Conservation (phyloP, 2,113 vertebrate species). For the Lycocorax pyrrhopterus region DNA sequence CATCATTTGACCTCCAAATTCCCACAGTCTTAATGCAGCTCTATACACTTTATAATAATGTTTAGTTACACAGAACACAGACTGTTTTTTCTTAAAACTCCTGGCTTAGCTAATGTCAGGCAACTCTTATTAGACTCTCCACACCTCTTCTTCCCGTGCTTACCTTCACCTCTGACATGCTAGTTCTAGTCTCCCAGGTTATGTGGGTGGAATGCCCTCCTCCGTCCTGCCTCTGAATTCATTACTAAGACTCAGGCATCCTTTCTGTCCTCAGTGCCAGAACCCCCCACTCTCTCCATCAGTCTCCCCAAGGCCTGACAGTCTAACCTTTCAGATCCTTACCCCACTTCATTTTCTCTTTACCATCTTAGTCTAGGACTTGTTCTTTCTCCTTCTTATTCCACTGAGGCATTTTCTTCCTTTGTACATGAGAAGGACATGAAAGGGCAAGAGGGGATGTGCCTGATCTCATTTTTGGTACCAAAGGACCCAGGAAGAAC, state of each 20-base stretch:
- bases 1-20: not conserved
- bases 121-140: not conserved
- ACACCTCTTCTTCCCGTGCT: not conserved
- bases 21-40: not conserved
- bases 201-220: not conserved
- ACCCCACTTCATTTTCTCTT: not conserved
- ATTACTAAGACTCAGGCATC: not conserved
- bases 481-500: not conserved
- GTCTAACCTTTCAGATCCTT: not conserved
- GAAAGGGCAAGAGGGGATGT: not conserved
- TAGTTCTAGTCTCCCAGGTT: not conserved
- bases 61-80: not conserved
- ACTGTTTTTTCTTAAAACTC: not conserved
- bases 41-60: not conserved
- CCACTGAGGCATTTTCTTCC: not conserved
- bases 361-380: not conserved
- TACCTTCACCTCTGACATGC: accelerated
- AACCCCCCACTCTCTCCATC: not conserved
- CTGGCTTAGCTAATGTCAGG: not conserved
- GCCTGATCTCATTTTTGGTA: not conserved
- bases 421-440: not conserved
- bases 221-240: not conserved
- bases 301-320: not conserved
- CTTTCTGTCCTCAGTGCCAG: not conserved
- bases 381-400: not conserved